These are phyloP conservation scores for Gallinago media DNA, from an alignment of 2,113 vertebrate genomes.

Conservation along the genomic window DNA sequence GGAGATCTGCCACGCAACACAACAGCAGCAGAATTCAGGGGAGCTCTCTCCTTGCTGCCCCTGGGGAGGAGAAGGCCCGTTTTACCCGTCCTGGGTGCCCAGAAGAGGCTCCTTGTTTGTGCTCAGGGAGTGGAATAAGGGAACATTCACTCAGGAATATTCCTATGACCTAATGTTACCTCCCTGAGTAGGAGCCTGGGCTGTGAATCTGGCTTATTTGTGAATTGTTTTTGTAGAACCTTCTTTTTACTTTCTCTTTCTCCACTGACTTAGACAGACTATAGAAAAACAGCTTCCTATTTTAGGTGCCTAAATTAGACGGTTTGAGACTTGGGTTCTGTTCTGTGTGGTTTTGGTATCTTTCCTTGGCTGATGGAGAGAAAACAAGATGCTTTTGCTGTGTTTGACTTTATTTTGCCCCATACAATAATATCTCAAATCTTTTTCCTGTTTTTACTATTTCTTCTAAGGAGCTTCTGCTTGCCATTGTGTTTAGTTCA, in stretches of 20 bases:
- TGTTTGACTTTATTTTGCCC: not conserved
- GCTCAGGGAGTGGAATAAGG: conserved; percentile 30
- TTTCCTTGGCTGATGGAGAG: not conserved
- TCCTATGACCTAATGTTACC: conserved; percentile 63
- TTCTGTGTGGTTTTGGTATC: not conserved
- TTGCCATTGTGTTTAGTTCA: not conserved
- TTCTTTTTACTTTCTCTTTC: conserved; percentile 17
- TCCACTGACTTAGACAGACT: not conserved
- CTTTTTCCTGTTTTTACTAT: not conserved
- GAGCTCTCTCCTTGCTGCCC: not conserved
- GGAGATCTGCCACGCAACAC: not conserved
- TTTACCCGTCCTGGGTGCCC: not conserved
- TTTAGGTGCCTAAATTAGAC: conserved; percentile 39
- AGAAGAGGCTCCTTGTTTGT: conserved; percentile 54
- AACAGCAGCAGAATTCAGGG: not conserved
- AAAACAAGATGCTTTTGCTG: not conserved
- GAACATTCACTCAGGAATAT: conserved; percentile 58
- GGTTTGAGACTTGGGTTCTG: not conserved
- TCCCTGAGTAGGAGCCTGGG: not conserved
- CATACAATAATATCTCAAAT: not conserved
- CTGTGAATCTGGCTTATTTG: conserved; percentile 5
- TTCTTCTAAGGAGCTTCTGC: not conserved
- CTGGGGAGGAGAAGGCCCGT: not conserved
- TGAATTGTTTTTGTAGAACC: not conserved
- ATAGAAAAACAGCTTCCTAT: not conserved